Base-by-base conservation (phyloP, 1,140 invertebrate genomes). In the Tetramorium alpestre region DNA sequence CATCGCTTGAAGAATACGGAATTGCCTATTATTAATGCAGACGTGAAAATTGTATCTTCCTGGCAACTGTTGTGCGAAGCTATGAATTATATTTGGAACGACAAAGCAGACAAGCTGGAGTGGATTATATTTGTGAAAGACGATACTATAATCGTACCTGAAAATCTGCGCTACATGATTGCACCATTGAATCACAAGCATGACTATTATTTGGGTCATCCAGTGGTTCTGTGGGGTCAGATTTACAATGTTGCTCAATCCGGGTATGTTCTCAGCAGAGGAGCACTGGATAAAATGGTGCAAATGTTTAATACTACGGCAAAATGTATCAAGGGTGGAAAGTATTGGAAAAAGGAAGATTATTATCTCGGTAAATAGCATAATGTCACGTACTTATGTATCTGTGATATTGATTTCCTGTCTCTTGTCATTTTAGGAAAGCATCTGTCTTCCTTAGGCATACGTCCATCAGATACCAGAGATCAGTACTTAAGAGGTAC, bases 281-380 rank as follows among this genome's bases (percentile, higher is more conserved):
- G 91, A 73, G 91, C 94, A 47, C 82, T 96, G 51, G 22, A 65
- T 5, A 93, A 93, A 73, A 77, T 96, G 25, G 76, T 93, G 2
- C 54, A 88, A 5, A 93, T 92, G 82, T 96, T 96, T 90, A 91
- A 94, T 86, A 93, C 86, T 56, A 87, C 93, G 1, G 89, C 95
- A 49, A 93, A 93, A 49, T 96, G 96, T 89, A 81, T 88, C 22
- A 69, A 86, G 0, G 93, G 95, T 64, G 96, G 96, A 75, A 96
- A 94, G 77, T 96, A 95, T 90, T 96, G 96, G 95, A 96, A 96
- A 81, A 96, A 96, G 85, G 96, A 96, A 92, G 96, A 96, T 93
- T 96, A 95, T 92, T 96, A 96, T 90, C 94, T 96, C 56, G 96
- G 96, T 96, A 94, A 89, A 72, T 69, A 25, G 67, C 49, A 62